Conservation (phyloP, 2,113 vertebrate species). For the Chionis minor region DNA sequence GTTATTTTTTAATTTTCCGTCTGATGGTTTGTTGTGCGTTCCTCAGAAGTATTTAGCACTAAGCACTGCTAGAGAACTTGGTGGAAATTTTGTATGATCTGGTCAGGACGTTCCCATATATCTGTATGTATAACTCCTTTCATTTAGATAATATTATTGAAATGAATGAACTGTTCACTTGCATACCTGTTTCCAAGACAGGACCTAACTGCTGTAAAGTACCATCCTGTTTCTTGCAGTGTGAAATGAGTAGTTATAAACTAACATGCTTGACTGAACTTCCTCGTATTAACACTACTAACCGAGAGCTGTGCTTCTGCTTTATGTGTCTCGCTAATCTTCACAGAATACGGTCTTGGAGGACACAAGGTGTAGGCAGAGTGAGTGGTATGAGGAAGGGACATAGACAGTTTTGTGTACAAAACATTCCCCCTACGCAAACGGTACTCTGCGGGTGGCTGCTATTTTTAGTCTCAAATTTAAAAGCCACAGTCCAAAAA, state of each 20-base stretch:
- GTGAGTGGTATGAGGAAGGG: background rate
- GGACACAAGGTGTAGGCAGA: background rate
- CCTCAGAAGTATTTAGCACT: background rate
- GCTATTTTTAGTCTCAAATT: background rate
- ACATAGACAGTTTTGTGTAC: conserved; percentile 26
- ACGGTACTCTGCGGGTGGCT: background rate
- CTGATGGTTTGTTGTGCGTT: background rate
- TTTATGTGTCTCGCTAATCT: background rate
- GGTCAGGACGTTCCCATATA: background rate
- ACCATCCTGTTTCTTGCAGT: background rate
- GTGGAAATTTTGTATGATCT: background rate
- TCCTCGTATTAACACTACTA: background rate
- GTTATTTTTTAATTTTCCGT: background rate
- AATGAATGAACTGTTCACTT: background rate
- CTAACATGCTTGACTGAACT: background rate
- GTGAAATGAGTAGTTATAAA: background rate
- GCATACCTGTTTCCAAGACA: background rate
- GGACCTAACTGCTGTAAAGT: background rate
- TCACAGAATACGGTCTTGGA: background rate
- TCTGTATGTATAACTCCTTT: background rate
- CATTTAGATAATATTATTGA: background rate
- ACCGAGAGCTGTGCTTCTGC: background rate
- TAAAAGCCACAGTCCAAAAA: conserved; percentile 46
- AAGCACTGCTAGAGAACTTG: background rate
- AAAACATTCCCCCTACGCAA: conserved; percentile 56